Conservation (phyloP, 2,888 invertebrate genomes). For the Dasysyrphus tricinctus region DNA sequence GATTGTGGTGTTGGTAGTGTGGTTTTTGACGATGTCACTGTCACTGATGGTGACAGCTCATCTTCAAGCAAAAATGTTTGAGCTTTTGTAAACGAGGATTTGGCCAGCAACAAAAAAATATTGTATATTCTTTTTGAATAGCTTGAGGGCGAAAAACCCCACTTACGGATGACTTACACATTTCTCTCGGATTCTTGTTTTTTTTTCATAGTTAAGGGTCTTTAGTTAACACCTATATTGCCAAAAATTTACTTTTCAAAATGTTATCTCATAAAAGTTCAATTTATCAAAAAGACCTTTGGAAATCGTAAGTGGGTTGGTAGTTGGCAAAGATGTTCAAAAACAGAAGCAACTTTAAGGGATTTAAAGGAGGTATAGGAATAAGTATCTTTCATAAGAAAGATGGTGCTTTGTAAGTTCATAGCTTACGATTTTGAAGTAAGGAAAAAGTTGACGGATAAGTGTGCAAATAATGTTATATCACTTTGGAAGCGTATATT, state of each 20-base stretch:
- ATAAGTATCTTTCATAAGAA: too few species aligned
- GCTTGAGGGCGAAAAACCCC: conserved; percentile 32
- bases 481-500: too few species aligned
- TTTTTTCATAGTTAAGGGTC: neutral
- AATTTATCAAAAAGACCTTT: neutral
- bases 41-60: conserved; percentile 66
- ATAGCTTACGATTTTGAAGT: too few species aligned
- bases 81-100: conserved; percentile 17
- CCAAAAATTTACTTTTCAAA: neutral
- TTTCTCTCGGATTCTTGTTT: conserved; percentile 29
- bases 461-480: too few species aligned
- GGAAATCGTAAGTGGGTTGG: neutral
- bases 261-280: conserved; percentile 2
- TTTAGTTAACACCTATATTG: conserved; percentile 1
- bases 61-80: conserved; percentile 51
- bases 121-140: neutral
- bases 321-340: neutral
- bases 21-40: conserved; percentile 42
- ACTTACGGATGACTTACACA: conserved; percentile 48
- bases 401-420: too few species aligned
- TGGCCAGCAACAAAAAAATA: neutral
- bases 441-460: too few species aligned
- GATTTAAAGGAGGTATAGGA: neutral
- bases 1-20: conserved; percentile 9
- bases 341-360: neutral